Evolutionary conservation across 2,888 invertebrate species (phyloP).

Genomic region (Pollenia angustigena): DNA sequence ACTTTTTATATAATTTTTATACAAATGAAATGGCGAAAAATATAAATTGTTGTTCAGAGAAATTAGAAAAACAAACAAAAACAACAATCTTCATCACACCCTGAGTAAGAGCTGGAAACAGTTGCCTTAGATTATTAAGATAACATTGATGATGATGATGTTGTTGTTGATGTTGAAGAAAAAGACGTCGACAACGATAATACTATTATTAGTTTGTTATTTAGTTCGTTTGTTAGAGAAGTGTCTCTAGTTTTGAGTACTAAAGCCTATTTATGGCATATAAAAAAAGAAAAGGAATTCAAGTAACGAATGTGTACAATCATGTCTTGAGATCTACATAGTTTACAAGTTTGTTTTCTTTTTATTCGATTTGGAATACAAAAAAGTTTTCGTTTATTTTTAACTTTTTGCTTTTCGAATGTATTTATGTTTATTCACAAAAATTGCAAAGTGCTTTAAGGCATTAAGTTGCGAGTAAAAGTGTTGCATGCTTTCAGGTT

Average conservation of each 20-base stretch:
- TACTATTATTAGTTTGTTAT: constrained; percentile 5
- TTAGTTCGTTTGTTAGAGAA: constrained; percentile 34
- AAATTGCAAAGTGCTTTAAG: not conserved
- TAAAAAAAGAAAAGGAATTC: not conserved
- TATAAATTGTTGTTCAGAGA: not conserved
- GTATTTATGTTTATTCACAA: not conserved
- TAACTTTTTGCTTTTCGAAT: too few relatives aligned
- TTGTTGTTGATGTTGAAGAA: not conserved
- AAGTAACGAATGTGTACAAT: not conserved
- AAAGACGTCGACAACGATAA: not conserved
- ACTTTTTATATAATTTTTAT: constrained; percentile 55
- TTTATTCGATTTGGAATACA: not conserved
- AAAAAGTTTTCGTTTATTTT: not conserved
- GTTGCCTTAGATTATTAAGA: not conserved
- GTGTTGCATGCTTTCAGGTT: not conserved
- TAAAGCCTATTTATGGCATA: not conserved
- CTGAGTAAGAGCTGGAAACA: constrained; percentile 25
- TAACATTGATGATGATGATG: not conserved
- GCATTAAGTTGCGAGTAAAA: not conserved
- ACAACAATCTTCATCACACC: not conserved
- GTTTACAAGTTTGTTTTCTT: constrained; percentile 3
- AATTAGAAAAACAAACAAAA: not conserved
- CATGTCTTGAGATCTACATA: not conserved
- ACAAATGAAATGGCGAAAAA: constrained; percentile 23
- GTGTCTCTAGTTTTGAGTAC: not conserved